These are phyloP conservation scores for Triplophysa bombifrons DNA, from an alignment of 2,797 vertebrate genomes.

Conservation along the genomic window DNA sequence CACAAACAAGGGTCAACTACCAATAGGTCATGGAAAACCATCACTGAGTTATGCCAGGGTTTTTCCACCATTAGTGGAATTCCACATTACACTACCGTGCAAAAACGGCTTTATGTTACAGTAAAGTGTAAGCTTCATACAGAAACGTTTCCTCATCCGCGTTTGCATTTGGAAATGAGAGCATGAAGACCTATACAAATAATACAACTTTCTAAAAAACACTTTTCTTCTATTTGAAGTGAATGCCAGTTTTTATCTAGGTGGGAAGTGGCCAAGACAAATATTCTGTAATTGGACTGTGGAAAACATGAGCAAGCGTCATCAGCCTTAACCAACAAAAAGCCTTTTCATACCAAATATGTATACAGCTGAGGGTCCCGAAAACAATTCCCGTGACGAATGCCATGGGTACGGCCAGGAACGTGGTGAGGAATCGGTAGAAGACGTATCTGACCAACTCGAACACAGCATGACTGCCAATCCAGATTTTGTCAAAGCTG, in stretches of 20 bases:
- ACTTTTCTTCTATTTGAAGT: not conserved
- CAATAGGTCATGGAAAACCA: not conserved
- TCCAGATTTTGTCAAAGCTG: conserved; percentile 93
- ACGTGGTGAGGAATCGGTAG: conserved; percentile 86
- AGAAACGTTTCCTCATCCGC: not conserved
- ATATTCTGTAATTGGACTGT: conserved; percentile 27
- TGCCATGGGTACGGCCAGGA: conserved; percentile 89
- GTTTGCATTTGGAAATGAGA: too few relatives aligned
- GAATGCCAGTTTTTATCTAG: conserved; percentile 37
- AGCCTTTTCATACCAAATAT: conserved; percentile 87
- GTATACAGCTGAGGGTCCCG: conserved; percentile 87
- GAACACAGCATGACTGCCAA: conserved; percentile 90
- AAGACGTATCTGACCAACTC: conserved; percentile 87
- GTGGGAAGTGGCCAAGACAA: conserved; percentile 37
- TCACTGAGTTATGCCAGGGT: conserved; percentile 48
- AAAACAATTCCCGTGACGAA: conserved; percentile 85
- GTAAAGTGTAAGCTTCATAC: not conserved
- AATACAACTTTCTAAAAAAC: too few relatives aligned
- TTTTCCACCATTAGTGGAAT: conserved; percentile 54
- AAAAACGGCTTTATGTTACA: conserved; percentile 30
- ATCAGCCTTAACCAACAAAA: conserved; percentile 27
- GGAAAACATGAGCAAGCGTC: conserved; percentile 33
- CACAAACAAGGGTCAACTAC: conserved; percentile 11
- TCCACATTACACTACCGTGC: conserved; percentile 61
- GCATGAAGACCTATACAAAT: too few relatives aligned